Evolutionary conservation across 2,888 invertebrate species (phyloP), one percentile per base, ranked within the genome.

Genomic region (Drosophila barbarae): DNA sequence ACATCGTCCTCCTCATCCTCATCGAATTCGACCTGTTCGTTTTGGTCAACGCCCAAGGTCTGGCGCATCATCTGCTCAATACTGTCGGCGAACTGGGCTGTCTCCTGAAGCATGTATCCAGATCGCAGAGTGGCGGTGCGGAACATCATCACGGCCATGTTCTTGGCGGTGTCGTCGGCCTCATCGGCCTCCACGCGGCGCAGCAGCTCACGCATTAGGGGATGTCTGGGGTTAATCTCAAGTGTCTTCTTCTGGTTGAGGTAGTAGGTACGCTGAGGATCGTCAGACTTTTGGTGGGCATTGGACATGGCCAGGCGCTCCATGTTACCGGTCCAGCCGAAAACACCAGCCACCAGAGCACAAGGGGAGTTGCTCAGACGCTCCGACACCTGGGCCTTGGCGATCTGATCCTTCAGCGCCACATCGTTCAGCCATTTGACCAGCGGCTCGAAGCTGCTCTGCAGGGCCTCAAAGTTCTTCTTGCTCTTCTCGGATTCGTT

Each of bases 321-420:
- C 99, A 99, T 99, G 90, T 99, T 99, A 84, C 98, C 99, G 81
- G 98, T 98, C 98, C 98, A 99, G 77, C 98, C 98, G 90, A 97
- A 99, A 91, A 96, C 94, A 66, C 96, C 95, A 73, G 99, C 99
- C 49, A 98, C 97, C 53, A 99, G 92, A 53, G 98, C 99, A 89
- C 98, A 98, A 0, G 99, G 99, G 8, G 98, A 98, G 85, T 94
- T 94, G 66, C 94, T 93, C 61, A 99, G 91, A 60, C 98, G 93
- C 79, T 98, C 96, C 3, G 98, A 98, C 26, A 98, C 91, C 54
- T 92, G 91, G 2, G 95, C 96, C 89, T 96, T 97, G 64, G 93
- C 91, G 75, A 96, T 93, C 88, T 93, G 92, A 67, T 95, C 94
- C 88, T 94, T 94, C 13, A 98, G 91, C 30, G 93, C 94, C 50